Conservation (phyloP, 2,888 invertebrate species). For the Bembecia ichneumoniformis region DNA sequence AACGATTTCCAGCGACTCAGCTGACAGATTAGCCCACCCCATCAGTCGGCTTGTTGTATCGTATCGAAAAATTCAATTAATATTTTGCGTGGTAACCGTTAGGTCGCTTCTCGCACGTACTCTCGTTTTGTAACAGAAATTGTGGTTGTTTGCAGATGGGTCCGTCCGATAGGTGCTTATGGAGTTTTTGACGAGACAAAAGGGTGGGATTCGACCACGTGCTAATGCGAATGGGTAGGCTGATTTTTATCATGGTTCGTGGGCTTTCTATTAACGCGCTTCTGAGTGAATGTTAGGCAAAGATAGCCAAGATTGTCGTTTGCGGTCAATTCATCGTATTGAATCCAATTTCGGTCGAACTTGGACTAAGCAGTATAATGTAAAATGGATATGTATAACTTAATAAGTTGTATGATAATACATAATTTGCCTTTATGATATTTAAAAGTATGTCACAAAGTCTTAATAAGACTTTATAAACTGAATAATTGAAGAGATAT, state of each 20-base stretch:
- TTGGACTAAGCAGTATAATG: no score
- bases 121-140: not conserved
- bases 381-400: no score
- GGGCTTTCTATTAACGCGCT: no score
- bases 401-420: no score
- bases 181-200: conserved; percentile 59
- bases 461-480: no score
- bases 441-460: no score
- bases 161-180: conserved; percentile 55
- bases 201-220: conserved; percentile 48
- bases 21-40: conserved; percentile 58
- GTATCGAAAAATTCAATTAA: not conserved
- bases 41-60: conserved; percentile 2
- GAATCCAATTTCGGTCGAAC: no score
- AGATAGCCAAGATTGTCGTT: no score
- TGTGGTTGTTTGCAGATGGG: conserved; percentile 36
- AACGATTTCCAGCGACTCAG: conserved; percentile 66
- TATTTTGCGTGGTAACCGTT: not conserved
- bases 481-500: no score
- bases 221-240: conserved; percentile 40
- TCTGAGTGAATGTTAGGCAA: no score
- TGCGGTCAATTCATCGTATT: no score
- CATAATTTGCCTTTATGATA: no score
- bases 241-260: conserved; percentile 13
- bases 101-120: not conserved